Evolutionary conservation across 2,113 vertebrate species (phyloP).

Genomic region (Peromyscus maniculatus): DNA sequence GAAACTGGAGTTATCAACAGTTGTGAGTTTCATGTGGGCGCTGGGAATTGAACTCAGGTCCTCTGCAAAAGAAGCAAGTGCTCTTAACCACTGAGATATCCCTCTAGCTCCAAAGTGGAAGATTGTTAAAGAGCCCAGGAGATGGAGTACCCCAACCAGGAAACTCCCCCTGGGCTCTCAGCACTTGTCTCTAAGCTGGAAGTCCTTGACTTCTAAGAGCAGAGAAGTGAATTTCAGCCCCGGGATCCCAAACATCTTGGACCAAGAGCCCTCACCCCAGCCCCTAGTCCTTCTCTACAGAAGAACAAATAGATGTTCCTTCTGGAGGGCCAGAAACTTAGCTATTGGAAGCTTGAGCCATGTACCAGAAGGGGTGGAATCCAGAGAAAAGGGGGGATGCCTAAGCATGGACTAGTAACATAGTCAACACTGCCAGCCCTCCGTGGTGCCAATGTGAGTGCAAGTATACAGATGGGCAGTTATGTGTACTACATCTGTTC

Average conservation of each 20-base stretch:
- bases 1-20: too few relatives aligned
- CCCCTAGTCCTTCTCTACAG: rapidly evolving
- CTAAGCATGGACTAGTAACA: rapidly evolving
- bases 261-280: too few relatives aligned
- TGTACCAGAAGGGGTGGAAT: rapidly evolving
- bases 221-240: not conserved
- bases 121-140: not conserved
- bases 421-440: rapidly evolving
- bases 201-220: not conserved
- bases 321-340: not conserved
- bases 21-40: too few relatives aligned
- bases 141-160: not conserved
- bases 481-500: not conserved
- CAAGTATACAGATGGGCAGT: not conserved
- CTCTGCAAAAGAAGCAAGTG: not conserved
- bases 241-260: not conserved
- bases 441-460: rapidly evolving
- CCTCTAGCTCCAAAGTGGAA: not conserved
- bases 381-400: rapidly evolving
- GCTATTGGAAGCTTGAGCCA: rapidly evolving
- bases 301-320: not conserved
- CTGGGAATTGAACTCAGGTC: not conserved
- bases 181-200: not conserved
- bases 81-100: not conserved
- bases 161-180: not conserved